Evolutionary conservation across 2,797 vertebrate species (phyloP), one percentile per base, ranked within the genome.

Genomic region (Falco naumanni): DNA sequence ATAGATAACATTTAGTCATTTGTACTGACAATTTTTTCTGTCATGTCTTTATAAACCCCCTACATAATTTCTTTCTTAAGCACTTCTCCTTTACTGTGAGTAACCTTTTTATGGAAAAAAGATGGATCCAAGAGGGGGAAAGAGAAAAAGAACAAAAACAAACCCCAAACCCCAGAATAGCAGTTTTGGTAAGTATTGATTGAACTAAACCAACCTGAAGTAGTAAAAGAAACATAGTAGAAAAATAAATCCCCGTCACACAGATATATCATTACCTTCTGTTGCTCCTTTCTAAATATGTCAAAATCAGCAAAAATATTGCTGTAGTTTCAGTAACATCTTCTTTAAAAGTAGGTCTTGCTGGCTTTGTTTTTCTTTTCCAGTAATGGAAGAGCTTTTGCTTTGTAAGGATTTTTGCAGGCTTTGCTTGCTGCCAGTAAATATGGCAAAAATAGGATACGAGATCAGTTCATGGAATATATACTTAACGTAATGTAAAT

Each of bases 91-190:
- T 28, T n/a, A 53, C 13, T 66, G 19, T 33, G 71, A 79, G n/a
- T 29, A 78, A 63, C 11, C 41, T 84, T 51, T 92, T 87, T 10
- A 7, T 88, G 68, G 77, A 77, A 97, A 97, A 95, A 91, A 4
- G 34, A 19, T 33, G n/a, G 65, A 75, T 64, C 41, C 61, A 45
- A 51, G 63, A 21, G 10, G 4, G 2, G 0, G 31, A 12, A 41
- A 34, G 3, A 16, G 28, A 28, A 61, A 10, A 1, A 50, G 31
- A 29, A 48, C 54, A 93, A 72, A 90, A 41, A 41, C 41, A 41
- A 16, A 6, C 41, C 41, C 41, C 41, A 16, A 43, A 43, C 14
- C 16, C 61, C 11, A 20, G 33, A 88, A 31, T 80, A 94, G 43
- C 25, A 45, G 39, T 84, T 87, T 93, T 4, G 8, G 39, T 75